Evolutionary conservation across 2,888 invertebrate species (phyloP).

Genomic region (Philereme vetulata): DNA sequence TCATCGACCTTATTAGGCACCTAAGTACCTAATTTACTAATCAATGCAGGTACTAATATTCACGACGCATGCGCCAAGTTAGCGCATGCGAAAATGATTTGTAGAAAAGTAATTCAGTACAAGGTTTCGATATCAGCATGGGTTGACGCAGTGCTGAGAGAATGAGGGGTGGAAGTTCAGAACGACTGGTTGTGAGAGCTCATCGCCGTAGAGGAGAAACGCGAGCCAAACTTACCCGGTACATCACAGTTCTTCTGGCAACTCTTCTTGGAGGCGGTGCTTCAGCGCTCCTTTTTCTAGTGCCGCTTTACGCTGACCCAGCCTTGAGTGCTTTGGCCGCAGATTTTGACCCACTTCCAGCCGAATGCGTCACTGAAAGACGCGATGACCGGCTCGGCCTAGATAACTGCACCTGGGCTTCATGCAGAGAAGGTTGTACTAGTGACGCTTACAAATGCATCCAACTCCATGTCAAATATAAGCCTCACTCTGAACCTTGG

Average conservation of each 20-base stretch:
- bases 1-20: too few species aligned
- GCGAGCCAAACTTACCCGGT: conserved; percentile 72
- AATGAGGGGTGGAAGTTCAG: conserved; percentile 79
- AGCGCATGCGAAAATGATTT: conserved; percentile 49
- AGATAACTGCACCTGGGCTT: conserved; percentile 91
- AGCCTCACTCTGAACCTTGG: conserved; percentile 75
- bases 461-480: conserved; percentile 86
- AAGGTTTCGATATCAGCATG: conserved; percentile 61
- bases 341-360: conserved; percentile 89
- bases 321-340: conserved; percentile 86
- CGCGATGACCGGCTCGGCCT: conserved; percentile 88
- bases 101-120: conserved; percentile 39
- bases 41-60: conserved; percentile 16
- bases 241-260: conserved; percentile 75
- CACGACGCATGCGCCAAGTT: conserved; percentile 56
- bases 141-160: conserved; percentile 73
- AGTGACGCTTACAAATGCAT: conserved; percentile 89
- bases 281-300: conserved; percentile 77
- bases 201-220: conserved; percentile 70
- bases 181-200: conserved; percentile 72
- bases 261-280: conserved; percentile 74
- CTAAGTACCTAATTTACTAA: too few species aligned
- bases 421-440: conserved; percentile 91
- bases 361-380: conserved; percentile 88
- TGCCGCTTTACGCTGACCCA: conserved; percentile 79